Evolutionary conservation across 2,113 vertebrate species (phyloP).

Genomic region (Meleagris gallopavo): DNA sequence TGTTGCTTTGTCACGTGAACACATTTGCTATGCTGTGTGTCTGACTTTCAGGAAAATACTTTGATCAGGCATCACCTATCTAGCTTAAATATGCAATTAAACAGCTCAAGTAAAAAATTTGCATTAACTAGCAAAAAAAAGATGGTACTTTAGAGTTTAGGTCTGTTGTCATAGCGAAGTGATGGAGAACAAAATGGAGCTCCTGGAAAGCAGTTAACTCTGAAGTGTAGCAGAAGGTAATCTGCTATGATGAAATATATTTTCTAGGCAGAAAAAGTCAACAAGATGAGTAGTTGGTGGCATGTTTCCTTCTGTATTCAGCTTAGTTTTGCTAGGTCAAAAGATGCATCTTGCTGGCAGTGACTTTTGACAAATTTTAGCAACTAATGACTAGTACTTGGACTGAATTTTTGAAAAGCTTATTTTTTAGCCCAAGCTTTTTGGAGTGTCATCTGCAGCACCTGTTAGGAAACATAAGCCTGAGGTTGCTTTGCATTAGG

Average conservation of each 20-base stretch:
- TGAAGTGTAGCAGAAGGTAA: background rate
- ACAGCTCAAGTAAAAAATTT: constrained; percentile 60
- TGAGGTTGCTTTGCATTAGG: background rate
- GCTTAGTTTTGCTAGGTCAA: background rate
- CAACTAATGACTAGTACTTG: background rate
- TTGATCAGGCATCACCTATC: constrained; percentile 43
- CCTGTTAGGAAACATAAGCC: background rate
- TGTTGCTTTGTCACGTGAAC: constrained; percentile 7
- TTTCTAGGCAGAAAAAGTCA: background rate
- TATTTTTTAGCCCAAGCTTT: background rate
- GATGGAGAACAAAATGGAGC: constrained; percentile 16
- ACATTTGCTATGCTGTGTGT: background rate
- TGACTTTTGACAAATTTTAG: background rate
- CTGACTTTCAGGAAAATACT: constrained; percentile 27
- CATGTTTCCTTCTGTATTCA: background rate
- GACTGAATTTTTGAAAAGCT: background rate
- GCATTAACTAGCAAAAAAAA: constrained; percentile 41
- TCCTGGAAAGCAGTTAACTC: background rate
- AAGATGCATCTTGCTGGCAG: background rate
- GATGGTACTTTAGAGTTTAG: constrained; percentile 27
- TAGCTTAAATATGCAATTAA: constrained; percentile 54
- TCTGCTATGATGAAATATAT: background rate
- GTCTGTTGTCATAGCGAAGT: constrained; percentile 46
- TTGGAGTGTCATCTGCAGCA: background rate
- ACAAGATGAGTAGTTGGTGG: background rate